These are phyloP conservation scores for Gadus macrocephalus DNA, from an alignment of 2,113 vertebrate species.

Conservation along the genomic window DNA sequence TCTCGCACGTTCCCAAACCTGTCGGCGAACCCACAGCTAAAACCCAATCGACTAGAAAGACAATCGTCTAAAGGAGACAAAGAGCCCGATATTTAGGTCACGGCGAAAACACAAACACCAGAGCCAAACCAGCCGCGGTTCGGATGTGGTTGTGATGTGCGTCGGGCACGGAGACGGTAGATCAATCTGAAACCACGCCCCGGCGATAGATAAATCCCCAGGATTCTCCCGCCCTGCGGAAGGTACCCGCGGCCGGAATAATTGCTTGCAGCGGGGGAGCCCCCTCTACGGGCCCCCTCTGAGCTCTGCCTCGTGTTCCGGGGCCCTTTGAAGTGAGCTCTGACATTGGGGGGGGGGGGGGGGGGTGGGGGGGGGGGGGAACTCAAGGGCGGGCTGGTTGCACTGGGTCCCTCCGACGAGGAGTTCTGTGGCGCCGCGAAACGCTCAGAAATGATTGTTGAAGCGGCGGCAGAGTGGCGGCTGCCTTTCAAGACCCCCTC, in stretches of 20 bases:
- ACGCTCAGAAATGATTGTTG: too few relatives aligned
- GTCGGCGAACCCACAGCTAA: slow-evolving; percentile 8
- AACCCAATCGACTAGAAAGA: slow-evolving; percentile 2
- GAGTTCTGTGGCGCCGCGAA: too few relatives aligned
- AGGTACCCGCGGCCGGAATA: slow-evolving; percentile 48
- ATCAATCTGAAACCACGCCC: slow-evolving; percentile 43
- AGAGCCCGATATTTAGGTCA: slow-evolving; percentile 35
- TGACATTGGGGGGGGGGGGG: slow-evolving; percentile 56
- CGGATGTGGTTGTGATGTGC: too few relatives aligned
- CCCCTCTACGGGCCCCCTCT: slow-evolving; percentile 59
- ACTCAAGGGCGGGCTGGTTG: slow-evolving; percentile 51
- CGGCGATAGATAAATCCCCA: slow-evolving; percentile 40
- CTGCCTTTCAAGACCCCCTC: too few relatives aligned
- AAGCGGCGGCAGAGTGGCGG: too few relatives aligned
- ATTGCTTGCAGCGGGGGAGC: slow-evolving; percentile 64
- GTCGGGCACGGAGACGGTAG: slow-evolving; percentile 14
- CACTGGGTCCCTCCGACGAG: background rate
- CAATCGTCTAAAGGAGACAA: slow-evolving; percentile 28
- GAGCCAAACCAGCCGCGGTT: too few relatives aligned
- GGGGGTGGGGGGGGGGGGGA: slow-evolving; percentile 34
- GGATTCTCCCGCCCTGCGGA: slow-evolving; percentile 46
- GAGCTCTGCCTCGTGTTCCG: slow-evolving; percentile 43
- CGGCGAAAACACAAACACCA: slow-evolving; percentile 35
- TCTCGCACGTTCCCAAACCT: slow-evolving; percentile 9
- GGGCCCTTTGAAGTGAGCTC: slow-evolving; percentile 62